Evolutionary conservation across 1,140 invertebrate species (phyloP), one percentile per base, ranked within the genome.

Genomic region (Lepidurus packardi): DNA sequence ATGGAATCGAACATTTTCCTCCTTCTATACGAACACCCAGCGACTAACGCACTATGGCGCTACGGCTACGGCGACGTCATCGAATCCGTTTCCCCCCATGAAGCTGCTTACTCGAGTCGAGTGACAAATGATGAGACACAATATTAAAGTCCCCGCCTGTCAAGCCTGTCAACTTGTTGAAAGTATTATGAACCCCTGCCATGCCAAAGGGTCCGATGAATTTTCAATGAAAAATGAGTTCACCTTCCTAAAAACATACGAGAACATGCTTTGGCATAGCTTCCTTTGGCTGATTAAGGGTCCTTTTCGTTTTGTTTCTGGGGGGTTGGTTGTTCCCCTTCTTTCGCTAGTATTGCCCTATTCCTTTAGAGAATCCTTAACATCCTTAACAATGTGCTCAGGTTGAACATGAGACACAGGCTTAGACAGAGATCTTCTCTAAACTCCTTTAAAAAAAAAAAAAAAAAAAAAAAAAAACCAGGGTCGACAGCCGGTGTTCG

Each of bases 211-310:
- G 53, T 65, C 53, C 53, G 53, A 65, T 65, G 53, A 65, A 65
- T 65, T 34, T 65, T 65, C 53, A 65, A 65, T 65, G 53, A 65
- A n/a, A 65, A 65, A 65, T 65, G 53, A 65, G 53, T 65, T 65
- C 53, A 65, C 53, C 53, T 65, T n/a, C 53, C 16, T n/a, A 65
- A 16, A 16, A 9, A 7, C 53, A 65, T 16, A 65, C 16, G 7
- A 65, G 53, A 65, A 16, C 53, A 65, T 65, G 53, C n/a, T 65
- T 65, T 65, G 16, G 53, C 53, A 65, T 65, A 65, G 53, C 53
- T 65, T 65, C 53, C 53, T 65, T 65, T 65, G 13, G 21, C n/a
- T 65, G 53, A 65, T 65, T 65, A 16, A 16, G 21, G 3, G 53
- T 13, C 53, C 21, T 65, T 65, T 65, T 21, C 1, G n/a, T 65